phyloP scores from a whole-genome alignment of 2,888 invertebrate species.

The Liopterus haemorrhoidalis region DNA sequence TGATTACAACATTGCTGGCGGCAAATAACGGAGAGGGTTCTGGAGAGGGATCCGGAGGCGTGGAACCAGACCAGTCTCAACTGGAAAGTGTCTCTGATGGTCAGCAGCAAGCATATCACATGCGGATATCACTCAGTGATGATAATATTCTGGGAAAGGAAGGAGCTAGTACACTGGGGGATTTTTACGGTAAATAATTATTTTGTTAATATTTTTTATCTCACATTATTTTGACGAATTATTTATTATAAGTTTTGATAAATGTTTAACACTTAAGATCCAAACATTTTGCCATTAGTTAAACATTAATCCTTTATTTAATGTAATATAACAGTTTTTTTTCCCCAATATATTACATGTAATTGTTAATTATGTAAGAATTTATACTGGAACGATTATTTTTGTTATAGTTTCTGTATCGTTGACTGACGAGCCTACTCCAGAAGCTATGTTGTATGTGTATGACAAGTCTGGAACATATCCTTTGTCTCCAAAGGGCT shows the following conservation, averaged over 20 bases:
- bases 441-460: conserved; percentile 43
- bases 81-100: conserved; percentile 36
- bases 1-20: conserved; percentile 34
- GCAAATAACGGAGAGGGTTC: conserved; percentile 26
- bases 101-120: conserved; percentile 40
- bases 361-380: neutral
- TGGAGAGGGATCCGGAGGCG: conserved; percentile 37
- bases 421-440: conserved; percentile 40
- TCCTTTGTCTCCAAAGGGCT: conserved; percentile 40
- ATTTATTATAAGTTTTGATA: too few species aligned
- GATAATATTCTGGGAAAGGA: conserved; percentile 35
- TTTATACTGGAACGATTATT: too few species aligned
- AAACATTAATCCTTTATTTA: neutral
- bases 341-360: conserved; percentile 12
- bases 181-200: conserved; percentile 40
- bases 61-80: conserved; percentile 39
- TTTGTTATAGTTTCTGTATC: conserved; percentile 39
- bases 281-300: too few species aligned
- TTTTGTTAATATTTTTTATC: neutral
- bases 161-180: conserved; percentile 34
- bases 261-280: too few species aligned
- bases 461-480: conserved; percentile 45
- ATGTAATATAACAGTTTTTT: conserved; percentile 2
- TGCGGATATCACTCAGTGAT: conserved; percentile 42
- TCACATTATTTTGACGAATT: neutral